Percentiles rank a stretch among this genome's conserved stretches.
Evolutionary conservation across 1,140 invertebrate species (phyloP).

Genomic region (Zaprionus taronus): DNA sequence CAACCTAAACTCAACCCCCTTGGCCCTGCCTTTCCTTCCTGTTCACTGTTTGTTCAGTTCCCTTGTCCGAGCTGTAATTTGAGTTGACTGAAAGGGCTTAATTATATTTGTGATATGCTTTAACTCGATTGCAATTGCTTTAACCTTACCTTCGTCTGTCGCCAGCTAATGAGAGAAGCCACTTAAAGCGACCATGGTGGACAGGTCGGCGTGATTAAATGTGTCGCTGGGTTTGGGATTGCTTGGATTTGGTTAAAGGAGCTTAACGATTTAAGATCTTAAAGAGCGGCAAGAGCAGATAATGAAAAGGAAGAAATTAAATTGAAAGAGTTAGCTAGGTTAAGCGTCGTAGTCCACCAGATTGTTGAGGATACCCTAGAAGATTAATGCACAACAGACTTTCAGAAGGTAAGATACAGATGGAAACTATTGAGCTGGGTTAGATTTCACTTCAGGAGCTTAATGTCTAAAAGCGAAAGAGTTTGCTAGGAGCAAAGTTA

Average conservation of each 20-base stretch:
- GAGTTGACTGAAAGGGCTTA: conserved; percentile 41
- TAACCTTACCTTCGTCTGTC: conserved; percentile 12
- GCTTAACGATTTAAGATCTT: neutral
- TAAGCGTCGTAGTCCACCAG: no score
- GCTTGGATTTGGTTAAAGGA: neutral
- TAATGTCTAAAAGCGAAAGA: no score
- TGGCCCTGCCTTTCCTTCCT: neutral
- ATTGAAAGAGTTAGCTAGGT: neutral
- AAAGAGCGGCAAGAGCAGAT: neutral
- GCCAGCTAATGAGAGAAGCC: conserved; percentile 5
- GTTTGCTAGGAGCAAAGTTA: no score
- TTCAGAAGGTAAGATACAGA: no score
- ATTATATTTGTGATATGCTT: conserved; percentile 45
- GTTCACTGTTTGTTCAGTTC: neutral
- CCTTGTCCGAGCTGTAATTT: conserved; percentile 42
- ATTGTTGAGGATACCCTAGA: no score
- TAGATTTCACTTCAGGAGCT: no score
- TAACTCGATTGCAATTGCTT: conserved; percentile 25
- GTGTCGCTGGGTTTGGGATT: neutral
- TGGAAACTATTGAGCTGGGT: no score
- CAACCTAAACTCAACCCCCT: neutral
- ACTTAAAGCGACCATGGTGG: conserved; percentile 9
- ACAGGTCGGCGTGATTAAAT: neutral
- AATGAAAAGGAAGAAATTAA: neutral
- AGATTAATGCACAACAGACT: no score